These are phyloP conservation scores for Calcarius lapponicus DNA, from an alignment of 2,797 vertebrate genomes.

Conservation along the genomic window DNA sequence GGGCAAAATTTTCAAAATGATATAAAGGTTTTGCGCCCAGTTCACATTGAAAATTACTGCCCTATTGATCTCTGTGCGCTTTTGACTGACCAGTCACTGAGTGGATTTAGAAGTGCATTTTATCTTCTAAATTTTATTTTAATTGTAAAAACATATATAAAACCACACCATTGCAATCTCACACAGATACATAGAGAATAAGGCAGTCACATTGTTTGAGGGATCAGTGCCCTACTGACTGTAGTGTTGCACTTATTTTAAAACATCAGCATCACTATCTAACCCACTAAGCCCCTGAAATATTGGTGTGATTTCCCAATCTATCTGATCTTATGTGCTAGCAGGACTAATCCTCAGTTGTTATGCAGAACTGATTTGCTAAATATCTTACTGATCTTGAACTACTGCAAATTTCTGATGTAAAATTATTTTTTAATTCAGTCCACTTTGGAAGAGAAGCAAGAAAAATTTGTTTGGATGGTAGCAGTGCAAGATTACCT, in stretches of 20 bases:
- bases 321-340: background rate
- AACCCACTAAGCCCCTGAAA: background rate
- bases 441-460: background rate
- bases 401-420: background rate
- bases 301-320: background rate
- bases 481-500: background rate
- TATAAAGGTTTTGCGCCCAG: background rate
- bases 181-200: background rate
- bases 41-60: background rate
- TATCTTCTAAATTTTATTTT: background rate
- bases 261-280: background rate
- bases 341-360: background rate
- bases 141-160: background rate
- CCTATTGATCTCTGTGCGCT: background rate
- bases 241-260: background rate
- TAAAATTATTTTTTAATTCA: background rate
- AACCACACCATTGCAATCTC: background rate
- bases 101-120: background rate
- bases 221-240: background rate
- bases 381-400: background rate
- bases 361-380: background rate
- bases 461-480: background rate
- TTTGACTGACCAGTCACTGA: background rate
- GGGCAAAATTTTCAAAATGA: background rate
- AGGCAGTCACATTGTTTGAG: background rate